These are phyloP conservation scores for Rhinolophus sinicus DNA, from an alignment of 2,113 vertebrate genomes.

Conservation along the genomic window DNA sequence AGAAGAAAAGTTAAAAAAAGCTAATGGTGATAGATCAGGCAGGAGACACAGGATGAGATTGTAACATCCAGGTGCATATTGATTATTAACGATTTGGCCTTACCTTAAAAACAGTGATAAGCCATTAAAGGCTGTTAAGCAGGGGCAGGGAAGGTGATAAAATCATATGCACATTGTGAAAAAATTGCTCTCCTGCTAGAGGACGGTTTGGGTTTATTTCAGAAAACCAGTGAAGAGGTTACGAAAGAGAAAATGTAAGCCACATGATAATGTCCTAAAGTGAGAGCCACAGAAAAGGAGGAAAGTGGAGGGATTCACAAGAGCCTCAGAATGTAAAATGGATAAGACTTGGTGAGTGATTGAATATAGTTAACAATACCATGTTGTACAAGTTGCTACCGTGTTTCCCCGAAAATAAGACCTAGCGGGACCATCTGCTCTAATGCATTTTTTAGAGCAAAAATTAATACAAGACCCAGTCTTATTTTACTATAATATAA, in stretches of 20 bases:
- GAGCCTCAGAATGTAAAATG: background rate
- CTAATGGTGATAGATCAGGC: background rate
- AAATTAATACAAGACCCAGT: too few species aligned
- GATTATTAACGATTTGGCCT: background rate
- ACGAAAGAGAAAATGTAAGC: background rate
- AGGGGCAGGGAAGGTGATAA: background rate
- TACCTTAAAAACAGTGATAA: background rate
- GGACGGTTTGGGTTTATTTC: background rate
- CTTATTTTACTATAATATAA: too few species aligned
- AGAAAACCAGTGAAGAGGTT: background rate
- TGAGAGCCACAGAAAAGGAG: background rate
- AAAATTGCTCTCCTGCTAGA: background rate
- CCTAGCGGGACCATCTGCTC: too few species aligned
- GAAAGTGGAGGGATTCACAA: background rate
- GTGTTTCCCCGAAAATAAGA: too few species aligned
- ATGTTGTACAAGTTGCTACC: too few species aligned
- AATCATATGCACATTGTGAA: background rate
- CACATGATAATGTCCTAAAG: background rate
- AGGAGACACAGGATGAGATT: accelerated
- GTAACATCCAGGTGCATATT: background rate
- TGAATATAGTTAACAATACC: background rate
- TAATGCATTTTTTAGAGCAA: too few species aligned
- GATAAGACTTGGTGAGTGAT: background rate
- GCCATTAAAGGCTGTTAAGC: background rate
- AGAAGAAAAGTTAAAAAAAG: background rate